Conservation (phyloP, 2,113 vertebrate species). For the Heterotilapia buettikoferi region DNA sequence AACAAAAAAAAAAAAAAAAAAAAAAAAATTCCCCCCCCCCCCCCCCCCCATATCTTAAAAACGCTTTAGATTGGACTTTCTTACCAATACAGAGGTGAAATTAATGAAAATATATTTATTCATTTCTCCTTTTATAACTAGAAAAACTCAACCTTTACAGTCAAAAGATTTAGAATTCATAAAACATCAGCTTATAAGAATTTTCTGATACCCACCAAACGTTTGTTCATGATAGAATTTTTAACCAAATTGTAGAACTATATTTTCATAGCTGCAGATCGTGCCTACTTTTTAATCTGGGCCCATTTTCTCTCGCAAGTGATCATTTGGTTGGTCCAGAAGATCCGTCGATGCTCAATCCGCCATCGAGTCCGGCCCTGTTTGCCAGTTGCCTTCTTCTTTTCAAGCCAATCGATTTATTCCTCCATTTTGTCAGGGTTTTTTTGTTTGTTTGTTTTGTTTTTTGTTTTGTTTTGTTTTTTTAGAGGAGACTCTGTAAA, state of each 20-base stretch:
- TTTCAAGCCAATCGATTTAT: not conserved
- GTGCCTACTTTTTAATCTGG: not conserved
- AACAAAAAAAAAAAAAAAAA: not conserved
- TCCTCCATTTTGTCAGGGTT: not conserved
- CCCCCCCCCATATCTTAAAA: not conserved
- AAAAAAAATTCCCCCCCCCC: not conserved
- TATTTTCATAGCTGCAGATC: not conserved
- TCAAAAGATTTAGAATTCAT: not conserved
- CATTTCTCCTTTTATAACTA: not conserved
- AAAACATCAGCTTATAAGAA: not conserved
- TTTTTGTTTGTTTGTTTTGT: not conserved
- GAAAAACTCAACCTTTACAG: not conserved
- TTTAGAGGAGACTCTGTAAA: not conserved
- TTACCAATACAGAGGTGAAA: not conserved
- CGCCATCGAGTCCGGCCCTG: not conserved
- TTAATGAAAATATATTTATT: not conserved
- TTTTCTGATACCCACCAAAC: not conserved
- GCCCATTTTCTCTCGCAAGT: not conserved
- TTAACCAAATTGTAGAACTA: not conserved
- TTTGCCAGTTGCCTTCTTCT: not conserved
- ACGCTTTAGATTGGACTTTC: not conserved
- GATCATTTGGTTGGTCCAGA: not conserved
- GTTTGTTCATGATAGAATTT: not conserved
- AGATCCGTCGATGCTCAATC: not conserved
- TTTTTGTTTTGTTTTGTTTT: accelerated